Base-by-base conservation (phyloP, 1,140 invertebrate species). In the Cydia amplana region DNA sequence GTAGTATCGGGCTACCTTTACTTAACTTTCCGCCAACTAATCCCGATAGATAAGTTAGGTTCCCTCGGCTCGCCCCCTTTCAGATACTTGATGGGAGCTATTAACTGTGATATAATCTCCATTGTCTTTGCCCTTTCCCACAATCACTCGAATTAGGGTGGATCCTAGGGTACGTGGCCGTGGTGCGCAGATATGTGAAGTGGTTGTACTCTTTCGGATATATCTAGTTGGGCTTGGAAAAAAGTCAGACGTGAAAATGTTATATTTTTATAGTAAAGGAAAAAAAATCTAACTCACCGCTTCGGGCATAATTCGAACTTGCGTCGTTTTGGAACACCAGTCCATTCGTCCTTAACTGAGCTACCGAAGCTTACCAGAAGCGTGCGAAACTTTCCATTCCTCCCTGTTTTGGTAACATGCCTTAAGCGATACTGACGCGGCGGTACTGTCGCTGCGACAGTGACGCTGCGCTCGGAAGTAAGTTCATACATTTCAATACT, bases 101-200 rank as follows among this genome's bases (percentile, higher is more conserved):
- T 90, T 91, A 89, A 89, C 85, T 75, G 78, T 82, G 90, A 91
- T 87, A 84, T 82, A 83, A 92, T 89, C 89, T 73, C 79, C 77
- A 90, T 91, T 91, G 90, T 91, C 86, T 91, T 91, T 89, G 83
- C 80, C 83, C 82, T 85, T 90, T 88, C 90, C 85, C 85, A 88
- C 85, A 87, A 87, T 85, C 83, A 83, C 78, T 80, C 76, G 81
- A 85, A 80, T 88, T 85, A 84, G 83, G 83, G 85, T 76, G 74
- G 74, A 64, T 32, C 43, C 49, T 28, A 6, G 63, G 28, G 36
- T 63, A 51, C 51, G 32, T 36, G 46, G 32, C 36, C 51, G 36
- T 40, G 43, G 74, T 49, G 74, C 16, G n/a, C 46, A 40, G 49
- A 72, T 75, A 75, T 75, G 74, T 51, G 40, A 73, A 73, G 46